Base-by-base conservation (phyloP, 35 echinoderm and acorn worm species). In the Eucidaris tribuloides region DNA sequence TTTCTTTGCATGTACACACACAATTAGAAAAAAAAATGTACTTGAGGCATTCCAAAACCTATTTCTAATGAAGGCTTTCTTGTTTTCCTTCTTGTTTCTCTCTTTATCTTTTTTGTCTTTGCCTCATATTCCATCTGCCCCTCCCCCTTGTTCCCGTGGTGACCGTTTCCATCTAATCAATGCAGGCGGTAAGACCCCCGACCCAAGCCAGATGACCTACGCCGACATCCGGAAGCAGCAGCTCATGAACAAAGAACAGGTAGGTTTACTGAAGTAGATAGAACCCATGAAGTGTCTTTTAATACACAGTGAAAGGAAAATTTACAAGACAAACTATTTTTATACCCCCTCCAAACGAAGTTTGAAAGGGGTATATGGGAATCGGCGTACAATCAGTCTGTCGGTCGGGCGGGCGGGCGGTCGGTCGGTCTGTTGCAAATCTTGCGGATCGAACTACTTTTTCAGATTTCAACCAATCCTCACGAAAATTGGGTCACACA, bases 161-260 rank as follows among this genome's bases (percentile, higher is more conserved):
- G 46, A 57, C 62, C 30, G 29, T 81, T 81, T 82, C 50, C 22
- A 63, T 65, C 45, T 86, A 57, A 27, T 87, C 42, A 55, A 45
- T 77, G 65, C 90, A 99, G 96, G 91, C 68, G 96, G 91, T 59
- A 99, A 93, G 80, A 99, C 96, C 7, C 96, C 96, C 2, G 96
- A 99, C 49, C 86, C 84, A 1, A 78, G 68, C 27, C 77, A 82
- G n/a, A 63, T 68, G 13, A 93, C 86, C 0, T 99, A 93, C 34
- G 90, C 87, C 27, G 87, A 83, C 57, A 92, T 93, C 37, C 56
- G 87, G 41, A 89, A 56, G 66, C 76, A 93, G 46, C 91, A 90
- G 52, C 45, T 82, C 22, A 80, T 93, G 58, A 72, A 45, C 11
- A 84, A 89, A 85, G 62, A 90, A 64, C 82, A 93, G 86, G 96